Conservation (phyloP, 2,113 vertebrate genomes). For the Shinisaurus crocodilurus region DNA sequence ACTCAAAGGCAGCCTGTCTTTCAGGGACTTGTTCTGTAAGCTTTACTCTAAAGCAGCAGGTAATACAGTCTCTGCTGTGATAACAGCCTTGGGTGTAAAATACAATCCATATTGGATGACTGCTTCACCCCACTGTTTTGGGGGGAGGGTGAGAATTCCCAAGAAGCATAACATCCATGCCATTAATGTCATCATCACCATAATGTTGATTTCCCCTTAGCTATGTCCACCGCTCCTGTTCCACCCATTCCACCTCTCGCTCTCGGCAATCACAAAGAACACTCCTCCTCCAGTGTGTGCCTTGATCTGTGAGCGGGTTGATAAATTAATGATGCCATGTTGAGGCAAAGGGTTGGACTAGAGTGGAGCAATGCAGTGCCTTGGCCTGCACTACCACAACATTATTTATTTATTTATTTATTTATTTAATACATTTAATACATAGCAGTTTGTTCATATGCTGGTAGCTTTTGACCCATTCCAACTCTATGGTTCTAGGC, state of each 20-base stretch:
- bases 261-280: too few species aligned
- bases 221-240: background rate
- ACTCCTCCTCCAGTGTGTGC: background rate
- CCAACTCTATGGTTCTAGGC: background rate
- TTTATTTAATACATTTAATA: too few species aligned
- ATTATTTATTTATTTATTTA: too few species aligned
- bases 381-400: background rate
- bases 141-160: background rate
- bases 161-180: background rate
- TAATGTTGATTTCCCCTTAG: background rate
- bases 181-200: background rate
- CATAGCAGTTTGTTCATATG: background rate
- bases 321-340: background rate
- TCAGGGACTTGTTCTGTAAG: constrained; percentile 14
- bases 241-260: background rate
- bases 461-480: background rate
- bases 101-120: background rate
- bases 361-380: background rate
- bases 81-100: constrained; percentile 29
- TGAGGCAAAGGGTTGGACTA: background rate
- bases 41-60: constrained; percentile 18
- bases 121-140: background rate
- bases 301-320: background rate
- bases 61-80: constrained; percentile 32
- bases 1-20: constrained; percentile 39